Percentiles rank a stretch among this genome's conserved stretches.
Conservation (phyloP, 2,113 vertebrate genomes). For the Acinonyx jubatus region DNA sequence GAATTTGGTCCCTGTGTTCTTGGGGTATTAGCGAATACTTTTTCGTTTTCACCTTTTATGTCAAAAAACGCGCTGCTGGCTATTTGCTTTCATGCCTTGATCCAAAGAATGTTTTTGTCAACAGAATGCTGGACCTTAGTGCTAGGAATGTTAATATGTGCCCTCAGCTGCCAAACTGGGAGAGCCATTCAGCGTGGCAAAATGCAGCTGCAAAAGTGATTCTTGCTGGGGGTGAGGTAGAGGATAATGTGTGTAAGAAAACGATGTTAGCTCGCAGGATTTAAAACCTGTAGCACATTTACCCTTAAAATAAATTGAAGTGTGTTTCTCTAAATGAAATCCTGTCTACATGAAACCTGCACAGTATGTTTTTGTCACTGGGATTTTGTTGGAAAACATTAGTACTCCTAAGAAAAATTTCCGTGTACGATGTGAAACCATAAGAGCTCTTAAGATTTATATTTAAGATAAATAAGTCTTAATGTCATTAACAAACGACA, state of each 20-base stretch:
- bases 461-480: neutral
- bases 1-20: constrained; percentile 78
- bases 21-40: constrained; percentile 80
- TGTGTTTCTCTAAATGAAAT: neutral
- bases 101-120: constrained; percentile 84
- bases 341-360: neutral
- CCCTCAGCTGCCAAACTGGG: constrained; percentile 79
- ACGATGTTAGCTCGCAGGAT: neutral
- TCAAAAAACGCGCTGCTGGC: constrained; percentile 75
- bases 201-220: constrained; percentile 66
- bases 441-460: neutral
- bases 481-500: neutral
- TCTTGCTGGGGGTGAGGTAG: neutral
- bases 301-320: neutral
- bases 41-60: constrained; percentile 79
- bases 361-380: neutral
- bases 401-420: neutral
- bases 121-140: constrained; percentile 79
- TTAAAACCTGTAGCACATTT: neutral
- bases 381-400: neutral
- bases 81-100: constrained; percentile 83
- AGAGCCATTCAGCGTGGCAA: constrained; percentile 75
- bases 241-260: constrained; percentile 11
- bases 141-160: constrained; percentile 85
- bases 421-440: neutral